Percentiles rank a stretch among this genome's conserved stretches.
phyloP scores from a whole-genome alignment of 2,113 vertebrate species.

The Tenrec ecaudatus region DNA sequence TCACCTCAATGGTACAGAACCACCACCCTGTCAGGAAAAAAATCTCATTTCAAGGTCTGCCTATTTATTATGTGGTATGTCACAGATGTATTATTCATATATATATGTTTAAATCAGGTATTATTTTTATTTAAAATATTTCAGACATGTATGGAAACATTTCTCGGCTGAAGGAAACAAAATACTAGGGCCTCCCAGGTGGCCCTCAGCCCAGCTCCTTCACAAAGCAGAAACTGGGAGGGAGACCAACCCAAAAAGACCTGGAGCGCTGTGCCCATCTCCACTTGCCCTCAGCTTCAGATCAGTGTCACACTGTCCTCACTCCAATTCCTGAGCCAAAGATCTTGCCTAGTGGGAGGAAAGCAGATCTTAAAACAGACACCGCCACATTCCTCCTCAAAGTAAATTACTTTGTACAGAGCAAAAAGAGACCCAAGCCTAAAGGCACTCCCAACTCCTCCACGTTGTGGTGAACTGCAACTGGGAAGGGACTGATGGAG shows the following conservation, averaged over 20 bases:
- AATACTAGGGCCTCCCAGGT: background rate
- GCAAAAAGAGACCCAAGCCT: background rate
- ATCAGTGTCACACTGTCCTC: background rate
- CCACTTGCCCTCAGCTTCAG: background rate
- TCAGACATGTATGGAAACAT: background rate
- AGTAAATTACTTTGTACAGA: background rate
- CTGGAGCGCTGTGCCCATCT: background rate
- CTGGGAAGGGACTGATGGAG: background rate
- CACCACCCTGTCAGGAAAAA: background rate
- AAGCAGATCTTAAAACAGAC: slow-evolving; percentile 2
- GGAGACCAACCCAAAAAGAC: background rate
- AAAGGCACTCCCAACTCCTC: background rate
- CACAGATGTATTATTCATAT: background rate
- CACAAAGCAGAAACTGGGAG: background rate
- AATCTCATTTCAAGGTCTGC: background rate
- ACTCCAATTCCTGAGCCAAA: background rate
- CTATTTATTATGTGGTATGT: too few relatives aligned
- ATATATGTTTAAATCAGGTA: background rate
- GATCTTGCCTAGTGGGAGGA: background rate
- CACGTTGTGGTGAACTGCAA: background rate
- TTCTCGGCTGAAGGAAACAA: background rate
- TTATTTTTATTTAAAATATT: background rate
- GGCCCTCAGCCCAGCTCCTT: background rate
- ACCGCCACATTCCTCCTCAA: background rate
- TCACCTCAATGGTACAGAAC: background rate